Conservation (phyloP, 2,888 invertebrate genomes). For the Linnaemya vulpina region DNA sequence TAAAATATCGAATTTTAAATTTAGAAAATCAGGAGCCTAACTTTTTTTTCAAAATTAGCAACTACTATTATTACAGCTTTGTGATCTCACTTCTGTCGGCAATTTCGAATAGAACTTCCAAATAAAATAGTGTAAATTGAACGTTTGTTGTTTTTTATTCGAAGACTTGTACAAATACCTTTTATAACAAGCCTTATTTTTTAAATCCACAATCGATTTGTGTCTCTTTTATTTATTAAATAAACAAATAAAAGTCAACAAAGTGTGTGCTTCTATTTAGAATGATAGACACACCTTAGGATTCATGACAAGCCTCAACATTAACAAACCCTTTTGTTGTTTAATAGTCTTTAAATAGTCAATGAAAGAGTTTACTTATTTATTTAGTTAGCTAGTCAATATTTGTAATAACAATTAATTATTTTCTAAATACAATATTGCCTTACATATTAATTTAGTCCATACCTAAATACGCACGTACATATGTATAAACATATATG, state of each 20-base stretch:
- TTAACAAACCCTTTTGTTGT: not conserved
- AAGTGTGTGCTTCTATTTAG: constrained; percentile 21
- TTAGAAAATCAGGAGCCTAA: too few species aligned
- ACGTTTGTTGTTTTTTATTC: too few species aligned
- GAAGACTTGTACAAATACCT: not conserved
- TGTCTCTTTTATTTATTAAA: not conserved
- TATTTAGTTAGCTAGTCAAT: constrained; percentile 8
- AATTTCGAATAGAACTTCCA: too few species aligned
- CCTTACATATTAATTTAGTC: not conserved
- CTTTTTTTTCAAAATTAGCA: too few species aligned
- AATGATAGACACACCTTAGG: constrained; percentile 43
- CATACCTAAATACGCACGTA: not conserved
- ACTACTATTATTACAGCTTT: too few species aligned
- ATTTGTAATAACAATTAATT: constrained; percentile 44
- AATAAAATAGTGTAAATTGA: too few species aligned
- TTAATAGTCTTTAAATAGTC: not conserved
- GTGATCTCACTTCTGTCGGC: too few species aligned
- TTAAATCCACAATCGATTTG: not conserved
- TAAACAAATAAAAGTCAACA: constrained; percentile 36
- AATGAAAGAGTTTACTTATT: not conserved
- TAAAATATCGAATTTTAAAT: too few species aligned
- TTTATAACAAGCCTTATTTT: not conserved
- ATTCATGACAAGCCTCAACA: not conserved
- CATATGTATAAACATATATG: not conserved
- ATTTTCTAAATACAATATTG: constrained; percentile 20